A percentile compares a stretch with the other conserved stretches of the same genome.
Conservation (phyloP, 2,797 vertebrate species). For the Phylloscopus collybita region DNA sequence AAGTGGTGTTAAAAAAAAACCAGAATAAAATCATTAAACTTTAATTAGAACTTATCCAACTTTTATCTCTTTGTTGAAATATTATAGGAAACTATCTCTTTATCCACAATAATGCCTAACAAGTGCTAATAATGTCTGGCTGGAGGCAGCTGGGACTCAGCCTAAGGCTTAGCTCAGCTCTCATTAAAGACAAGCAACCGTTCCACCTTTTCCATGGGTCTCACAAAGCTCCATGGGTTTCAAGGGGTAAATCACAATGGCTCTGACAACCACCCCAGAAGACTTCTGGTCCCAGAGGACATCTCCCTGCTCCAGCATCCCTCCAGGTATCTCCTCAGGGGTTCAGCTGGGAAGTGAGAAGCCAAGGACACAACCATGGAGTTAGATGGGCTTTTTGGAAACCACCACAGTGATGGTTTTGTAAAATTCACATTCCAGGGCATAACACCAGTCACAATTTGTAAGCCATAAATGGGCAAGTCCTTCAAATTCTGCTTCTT, state of each 20-base stretch:
- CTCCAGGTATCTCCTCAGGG: neutral
- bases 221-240: neutral
- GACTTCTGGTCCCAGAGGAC: neutral
- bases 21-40: neutral
- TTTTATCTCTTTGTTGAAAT: neutral
- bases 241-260: neutral
- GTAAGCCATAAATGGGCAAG: fast-evolving
- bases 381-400: neutral
- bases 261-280: neutral
- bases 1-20: neutral
- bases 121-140: neutral
- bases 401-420: neutral
- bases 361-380: neutral
- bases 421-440: neutral
- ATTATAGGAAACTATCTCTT: neutral
- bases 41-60: neutral
- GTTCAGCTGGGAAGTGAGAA: neutral
- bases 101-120: neutral
- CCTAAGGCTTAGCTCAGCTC: neutral
- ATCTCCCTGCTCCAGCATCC: neutral
- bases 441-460: neutral
- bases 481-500: neutral
- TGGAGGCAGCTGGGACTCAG: neutral
- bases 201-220: fast-evolving
- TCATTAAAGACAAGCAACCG: neutral